Base-by-base conservation (phyloP, 2,113 vertebrate species). In the Eira barbara region DNA sequence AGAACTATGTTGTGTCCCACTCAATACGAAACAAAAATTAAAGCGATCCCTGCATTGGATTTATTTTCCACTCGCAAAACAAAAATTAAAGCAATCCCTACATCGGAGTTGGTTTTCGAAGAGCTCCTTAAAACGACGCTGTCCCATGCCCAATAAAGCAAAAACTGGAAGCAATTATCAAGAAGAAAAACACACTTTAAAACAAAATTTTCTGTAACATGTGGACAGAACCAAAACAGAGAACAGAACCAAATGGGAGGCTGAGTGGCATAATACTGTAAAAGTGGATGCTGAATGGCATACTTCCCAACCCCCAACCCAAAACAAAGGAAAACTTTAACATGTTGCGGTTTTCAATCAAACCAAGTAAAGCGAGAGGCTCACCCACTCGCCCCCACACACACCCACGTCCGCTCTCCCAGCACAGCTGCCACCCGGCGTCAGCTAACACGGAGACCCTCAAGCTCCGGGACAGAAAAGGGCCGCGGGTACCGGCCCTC, bases 311-410 rank as follows among this genome's bases (percentile, higher is more conserved):
- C 79, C 95, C 89, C 92, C 85, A 80, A 42, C 67, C 71, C 92
- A 96, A 97, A 98, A 97, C 92, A 98, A 98, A 95, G 94, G 67
- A 55, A 97, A 98, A 97, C 96, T 97, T 97, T 81, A 78, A 85
- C 97, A 61, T 59, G 97, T 91, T 97, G 98, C 89, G 95, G 94
- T 97, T 96, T 98, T 97, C 98, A 97, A 97, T 98, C 97, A 97
- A 89, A 86, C 65, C 59, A 2, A 42, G 96, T 6, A 65, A 42
- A 79, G 63, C 71, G 23, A 6, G 76, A 84, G 74, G 73, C 95
- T 91, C 90, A 18, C 87, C 63, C 83, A 3, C 57, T 57, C 49
- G 13, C 49, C 39, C 31, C 13, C 27, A 31, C 71, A 2, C 52
- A 45, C 49, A 3, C 76, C 55, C 79, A 25, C 8, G 12, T 31